Conservation (phyloP, 2,888 invertebrate genomes). For the Pinctada fucata region DNA sequence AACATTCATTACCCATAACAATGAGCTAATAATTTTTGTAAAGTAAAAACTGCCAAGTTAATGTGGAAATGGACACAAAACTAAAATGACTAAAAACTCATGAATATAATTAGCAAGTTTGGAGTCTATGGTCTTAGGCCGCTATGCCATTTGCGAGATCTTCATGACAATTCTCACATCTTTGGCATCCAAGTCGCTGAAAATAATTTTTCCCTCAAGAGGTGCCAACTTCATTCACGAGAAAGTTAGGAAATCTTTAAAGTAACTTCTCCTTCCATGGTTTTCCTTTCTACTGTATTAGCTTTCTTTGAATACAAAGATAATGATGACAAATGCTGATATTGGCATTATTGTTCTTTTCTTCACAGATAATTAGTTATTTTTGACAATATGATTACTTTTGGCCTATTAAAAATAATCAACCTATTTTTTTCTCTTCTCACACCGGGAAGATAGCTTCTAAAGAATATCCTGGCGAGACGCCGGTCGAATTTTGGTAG, state of each 20-base stretch:
- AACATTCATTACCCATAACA: too few relatives aligned
- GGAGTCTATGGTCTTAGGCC: neutral
- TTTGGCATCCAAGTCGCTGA: neutral
- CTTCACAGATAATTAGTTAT: neutral
- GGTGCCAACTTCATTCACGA: neutral
- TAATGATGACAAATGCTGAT: slow-evolving; percentile 3
- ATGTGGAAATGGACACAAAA: too few relatives aligned
- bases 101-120: neutral
- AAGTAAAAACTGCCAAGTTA: too few relatives aligned
- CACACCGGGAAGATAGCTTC: too few relatives aligned
- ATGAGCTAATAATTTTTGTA: too few relatives aligned
- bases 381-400: neutral
- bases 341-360: neutral
- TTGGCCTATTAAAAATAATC: neutral
- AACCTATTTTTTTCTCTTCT: neutral
- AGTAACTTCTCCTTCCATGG: too few relatives aligned
- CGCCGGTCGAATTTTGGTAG: too few relatives aligned
- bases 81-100: neutral
- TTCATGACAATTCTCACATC: too few relatives aligned
- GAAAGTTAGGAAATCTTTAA: neutral
- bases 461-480: too few relatives aligned
- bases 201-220: neutral
- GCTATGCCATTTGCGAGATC: too few relatives aligned
- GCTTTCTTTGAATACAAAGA: neutral
- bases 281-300: too few relatives aligned